Base-by-base conservation (phyloP, 2,113 vertebrate species). In the Pipa parva region DNA sequence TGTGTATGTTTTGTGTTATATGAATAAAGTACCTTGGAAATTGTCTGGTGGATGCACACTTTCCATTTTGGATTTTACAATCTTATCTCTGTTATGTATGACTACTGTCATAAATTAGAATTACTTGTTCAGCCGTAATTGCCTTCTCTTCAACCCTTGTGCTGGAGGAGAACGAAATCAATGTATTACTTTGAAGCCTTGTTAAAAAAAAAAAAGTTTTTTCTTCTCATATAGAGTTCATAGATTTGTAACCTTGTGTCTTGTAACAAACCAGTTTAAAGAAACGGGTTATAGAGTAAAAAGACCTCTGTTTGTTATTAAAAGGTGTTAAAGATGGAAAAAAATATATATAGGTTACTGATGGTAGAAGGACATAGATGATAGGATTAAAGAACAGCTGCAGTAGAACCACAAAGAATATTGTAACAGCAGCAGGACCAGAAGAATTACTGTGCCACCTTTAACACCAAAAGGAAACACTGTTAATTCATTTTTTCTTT, bases 1-100 rank as follows among this genome's bases (percentile, higher is more conserved):
- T 31, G 27, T 59, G 36, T 60, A 15, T 28, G 57, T 61, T 60
- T 70, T 60, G 25, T 60, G 46, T 54, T 70, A 27, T 59, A 72
- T 21, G 73, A 71, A 64, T 55, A 59, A 75, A 77, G 52, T 73
- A 63, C 25, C 57, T 68, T 60, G 73, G 73, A 79, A 79, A 71
- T 73, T 67, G 71, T 46, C 57, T 66, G 63, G 65, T 68, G 1
- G 3, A 58, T 55, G 42, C 69, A 74, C 28, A 54, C 33, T 71
- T 64, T 61, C 25, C 18, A 46, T 39, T 52, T 72, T 20, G 24
- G 42, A 33, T 50, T 62, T 59, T 10, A 6, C 11, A 60, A 50
- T 57, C 54, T 79, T 57, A 42, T 45, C 24, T 21, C 57, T 39
- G 72, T 63, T 45, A 25, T 37, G 63, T 59, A 48, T 57, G 60